Evolutionary conservation across 2,113 vertebrate species (phyloP).

Genomic region (Cyprinodon brontotheroides): DNA sequence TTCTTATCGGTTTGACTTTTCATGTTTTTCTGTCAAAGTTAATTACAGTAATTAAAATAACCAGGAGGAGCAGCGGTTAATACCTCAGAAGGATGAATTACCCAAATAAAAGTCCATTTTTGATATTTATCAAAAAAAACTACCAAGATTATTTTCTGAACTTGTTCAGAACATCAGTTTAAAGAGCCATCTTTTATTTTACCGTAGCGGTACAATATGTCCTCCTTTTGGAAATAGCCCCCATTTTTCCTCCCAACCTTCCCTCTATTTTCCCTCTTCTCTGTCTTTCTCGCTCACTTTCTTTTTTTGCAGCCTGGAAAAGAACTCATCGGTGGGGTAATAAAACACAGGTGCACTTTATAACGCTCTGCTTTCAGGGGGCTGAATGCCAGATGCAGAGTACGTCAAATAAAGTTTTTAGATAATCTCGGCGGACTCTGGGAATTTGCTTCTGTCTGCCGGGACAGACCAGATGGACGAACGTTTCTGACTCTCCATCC

Average conservation of each 20-base stretch:
- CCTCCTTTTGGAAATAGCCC: not conserved
- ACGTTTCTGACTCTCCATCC: constrained; percentile 7
- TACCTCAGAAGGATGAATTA: not conserved
- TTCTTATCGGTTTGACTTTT: not conserved
- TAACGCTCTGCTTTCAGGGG: constrained; percentile 22
- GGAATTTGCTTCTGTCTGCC: constrained; percentile 46
- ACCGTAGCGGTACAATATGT: not conserved
- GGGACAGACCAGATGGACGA: constrained; percentile 31
- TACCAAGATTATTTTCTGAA: not conserved
- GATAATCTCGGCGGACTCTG: constrained; percentile 43
- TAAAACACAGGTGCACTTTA: constrained; percentile 74
- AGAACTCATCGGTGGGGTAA: constrained; percentile 54
- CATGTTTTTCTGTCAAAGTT: not conserved
- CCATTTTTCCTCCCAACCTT: not conserved
- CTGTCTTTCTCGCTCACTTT: constrained; percentile 9
- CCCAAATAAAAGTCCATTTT: too few relatives aligned
- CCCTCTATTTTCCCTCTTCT: not conserved
- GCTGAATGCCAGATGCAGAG: constrained; percentile 44
- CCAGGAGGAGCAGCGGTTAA: not conserved
- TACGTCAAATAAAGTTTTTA: constrained; percentile 20
- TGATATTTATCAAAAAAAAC: not conserved
- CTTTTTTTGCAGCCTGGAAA: constrained; percentile 39
- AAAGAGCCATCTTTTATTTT: not conserved
- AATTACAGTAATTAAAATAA: not conserved
- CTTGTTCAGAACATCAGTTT: not conserved